Percentiles rank a stretch among this genome's conserved stretches.
Conservation (phyloP, 2,888 invertebrate genomes). For the Folsomia manolachei region DNA sequence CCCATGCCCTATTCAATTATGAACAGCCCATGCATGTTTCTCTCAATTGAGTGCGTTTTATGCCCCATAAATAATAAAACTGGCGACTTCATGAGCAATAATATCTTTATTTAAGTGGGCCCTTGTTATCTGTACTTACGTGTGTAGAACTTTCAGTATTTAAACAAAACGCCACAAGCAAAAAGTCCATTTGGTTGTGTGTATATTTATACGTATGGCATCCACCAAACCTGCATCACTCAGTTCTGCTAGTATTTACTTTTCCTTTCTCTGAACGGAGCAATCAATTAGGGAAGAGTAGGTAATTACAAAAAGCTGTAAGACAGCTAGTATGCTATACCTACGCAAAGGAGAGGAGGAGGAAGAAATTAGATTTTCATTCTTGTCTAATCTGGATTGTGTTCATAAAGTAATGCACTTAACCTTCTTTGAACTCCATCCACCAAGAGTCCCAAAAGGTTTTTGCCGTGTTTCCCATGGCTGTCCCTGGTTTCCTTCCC, state of each 20-base stretch:
- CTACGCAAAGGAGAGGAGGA: background rate
- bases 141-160: too few species aligned
- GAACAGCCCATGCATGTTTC: background rate
- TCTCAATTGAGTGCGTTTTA: conserved; percentile 2
- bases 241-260: too few species aligned
- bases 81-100: background rate
- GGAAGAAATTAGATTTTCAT: conserved; percentile 19
- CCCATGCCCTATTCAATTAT: background rate
- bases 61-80: conserved; percentile 6
- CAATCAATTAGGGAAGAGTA: background rate
- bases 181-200: too few species aligned
- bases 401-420: conserved; percentile 19
- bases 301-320: conserved; percentile 19
- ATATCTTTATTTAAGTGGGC: background rate
- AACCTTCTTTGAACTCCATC: conserved; percentile 9
- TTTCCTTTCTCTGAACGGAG: conserved; percentile 19
- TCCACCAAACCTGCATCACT: too few species aligned
- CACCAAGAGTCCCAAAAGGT: background rate
- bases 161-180: too few species aligned
- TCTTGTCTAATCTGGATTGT: conserved; percentile 20
- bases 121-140: background rate
- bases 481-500: background rate
- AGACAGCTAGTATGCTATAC: too few species aligned
- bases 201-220: too few species aligned
- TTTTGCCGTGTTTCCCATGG: background rate